Evolutionary conservation across 2,888 invertebrate genomes (phyloP).

Genomic region (Himalopsyche anomala): DNA sequence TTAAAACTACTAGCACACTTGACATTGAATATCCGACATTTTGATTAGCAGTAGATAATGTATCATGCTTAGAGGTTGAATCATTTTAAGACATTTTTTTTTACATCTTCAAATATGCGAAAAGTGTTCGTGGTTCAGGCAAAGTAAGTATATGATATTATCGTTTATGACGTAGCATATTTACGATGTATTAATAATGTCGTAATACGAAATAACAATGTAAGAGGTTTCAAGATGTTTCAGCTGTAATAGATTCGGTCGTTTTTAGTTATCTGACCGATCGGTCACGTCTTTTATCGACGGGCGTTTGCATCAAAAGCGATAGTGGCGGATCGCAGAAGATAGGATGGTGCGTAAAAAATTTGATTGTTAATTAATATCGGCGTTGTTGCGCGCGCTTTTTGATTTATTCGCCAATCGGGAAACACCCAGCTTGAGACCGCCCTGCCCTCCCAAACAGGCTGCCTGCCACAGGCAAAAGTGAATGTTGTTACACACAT

Average conservation of each 20-base stretch:
- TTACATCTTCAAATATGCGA: too few relatives aligned
- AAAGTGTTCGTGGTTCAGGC: too few relatives aligned
- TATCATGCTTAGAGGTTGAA: too few relatives aligned
- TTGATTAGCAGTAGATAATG: too few relatives aligned
- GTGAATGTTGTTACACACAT: conserved; percentile 44
- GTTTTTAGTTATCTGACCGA: not conserved
- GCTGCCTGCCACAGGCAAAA: conserved; percentile 34
- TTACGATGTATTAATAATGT: too few relatives aligned
- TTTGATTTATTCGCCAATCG: conserved; percentile 49
- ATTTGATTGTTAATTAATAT: conserved; percentile 60
- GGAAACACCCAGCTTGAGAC: conserved; percentile 36
- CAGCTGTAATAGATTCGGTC: conserved; percentile 7
- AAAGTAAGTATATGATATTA: too few relatives aligned
- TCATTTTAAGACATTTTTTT: too few relatives aligned
- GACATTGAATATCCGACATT: too few relatives aligned
- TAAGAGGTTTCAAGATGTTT: not conserved
- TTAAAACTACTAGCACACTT: too few relatives aligned
- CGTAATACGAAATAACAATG: not conserved
- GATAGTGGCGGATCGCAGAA: conserved; percentile 1
- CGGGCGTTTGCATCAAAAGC: conserved; percentile 34
- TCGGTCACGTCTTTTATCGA: conserved; percentile 1
- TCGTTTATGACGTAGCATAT: too few relatives aligned
- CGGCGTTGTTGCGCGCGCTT: conserved; percentile 33
- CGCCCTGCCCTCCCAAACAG: conserved; percentile 12
- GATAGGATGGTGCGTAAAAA: conserved; percentile 51